phyloP scores from a whole-genome alignment of 2,113 vertebrate genomes.

The Nothobranchius kuhntae region DNA sequence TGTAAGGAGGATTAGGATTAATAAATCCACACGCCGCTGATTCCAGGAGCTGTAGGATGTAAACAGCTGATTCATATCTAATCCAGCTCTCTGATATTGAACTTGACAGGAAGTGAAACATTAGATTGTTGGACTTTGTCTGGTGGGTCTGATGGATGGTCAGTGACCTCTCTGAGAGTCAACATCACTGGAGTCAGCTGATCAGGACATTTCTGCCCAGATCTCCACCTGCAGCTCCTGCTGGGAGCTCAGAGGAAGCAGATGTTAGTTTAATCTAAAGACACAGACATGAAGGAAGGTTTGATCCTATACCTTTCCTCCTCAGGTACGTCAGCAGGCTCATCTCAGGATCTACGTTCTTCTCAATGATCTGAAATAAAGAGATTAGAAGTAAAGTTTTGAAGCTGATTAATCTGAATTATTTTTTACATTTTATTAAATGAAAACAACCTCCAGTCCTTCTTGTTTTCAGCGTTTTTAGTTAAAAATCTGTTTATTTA shows the following conservation, averaged over 20 bases:
- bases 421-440: no score
- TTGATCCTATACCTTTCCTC: conserved; percentile 81
- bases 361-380: conserved; percentile 84
- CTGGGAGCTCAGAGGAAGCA: not conserved
- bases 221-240: not conserved
- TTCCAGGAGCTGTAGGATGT: no score
- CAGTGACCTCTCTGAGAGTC: not conserved
- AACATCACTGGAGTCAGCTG: not conserved
- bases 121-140: conserved; percentile 7
- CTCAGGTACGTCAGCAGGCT: conserved; percentile 87
- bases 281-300: not conserved
- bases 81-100: not conserved
- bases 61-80: no score
- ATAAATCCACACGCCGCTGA: no score
- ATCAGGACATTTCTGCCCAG: not conserved
- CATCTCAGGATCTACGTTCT: conserved; percentile 88
- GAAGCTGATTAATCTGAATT: not conserved
- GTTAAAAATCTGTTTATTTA: no score
- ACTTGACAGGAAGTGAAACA: not conserved
- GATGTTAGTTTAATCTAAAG: not conserved
- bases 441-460: no score
- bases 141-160: not conserved
- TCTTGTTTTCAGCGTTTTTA: no score
- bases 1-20: no score
- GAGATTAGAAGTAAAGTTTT: not conserved